Evolutionary conservation across 2,797 vertebrate species (phyloP).

Genomic region (Pseudochirops corinnae): DNA sequence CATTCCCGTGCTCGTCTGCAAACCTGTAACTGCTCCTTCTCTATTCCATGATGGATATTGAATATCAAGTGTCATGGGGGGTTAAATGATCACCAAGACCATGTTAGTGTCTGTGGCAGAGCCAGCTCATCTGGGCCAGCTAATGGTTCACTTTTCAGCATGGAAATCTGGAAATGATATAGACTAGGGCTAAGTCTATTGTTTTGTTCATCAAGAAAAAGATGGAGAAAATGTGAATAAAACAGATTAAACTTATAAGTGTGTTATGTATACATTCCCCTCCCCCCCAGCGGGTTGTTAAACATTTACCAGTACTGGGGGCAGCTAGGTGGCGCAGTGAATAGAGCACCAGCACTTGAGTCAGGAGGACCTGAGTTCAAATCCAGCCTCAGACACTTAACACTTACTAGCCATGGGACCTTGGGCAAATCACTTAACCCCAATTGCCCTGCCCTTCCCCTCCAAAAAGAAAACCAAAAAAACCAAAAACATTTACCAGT

Average conservation of each 20-base stretch:
- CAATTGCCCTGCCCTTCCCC: too few species aligned
- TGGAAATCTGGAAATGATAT: not conserved
- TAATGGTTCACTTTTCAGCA: not conserved
- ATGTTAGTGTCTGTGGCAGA: not conserved
- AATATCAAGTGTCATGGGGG: not conserved
- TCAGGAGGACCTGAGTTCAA: too few species aligned
- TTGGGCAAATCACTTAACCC: too few species aligned
- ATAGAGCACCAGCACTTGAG: too few species aligned
- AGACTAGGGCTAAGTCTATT: not conserved
- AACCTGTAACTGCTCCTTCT: not conserved
- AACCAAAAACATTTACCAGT: too few species aligned
- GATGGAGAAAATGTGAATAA: not conserved
- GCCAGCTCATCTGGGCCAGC: not conserved
- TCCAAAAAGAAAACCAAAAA: too few species aligned
- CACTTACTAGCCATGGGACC: too few species aligned
- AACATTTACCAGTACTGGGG: not conserved
- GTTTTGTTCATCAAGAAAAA: not conserved
- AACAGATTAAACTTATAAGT: not conserved
- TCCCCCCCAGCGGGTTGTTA: not conserved
- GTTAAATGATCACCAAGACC: not conserved
- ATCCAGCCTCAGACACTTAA: too few species aligned
- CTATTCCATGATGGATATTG: not conserved
- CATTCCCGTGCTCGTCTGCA: fast-evolving
- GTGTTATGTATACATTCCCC: too few species aligned
- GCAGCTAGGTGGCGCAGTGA: too few species aligned